These are phyloP conservation scores for Acanthoscelides obtectus DNA, from an alignment of 2,888 invertebrate species.

Conservation along the genomic window DNA sequence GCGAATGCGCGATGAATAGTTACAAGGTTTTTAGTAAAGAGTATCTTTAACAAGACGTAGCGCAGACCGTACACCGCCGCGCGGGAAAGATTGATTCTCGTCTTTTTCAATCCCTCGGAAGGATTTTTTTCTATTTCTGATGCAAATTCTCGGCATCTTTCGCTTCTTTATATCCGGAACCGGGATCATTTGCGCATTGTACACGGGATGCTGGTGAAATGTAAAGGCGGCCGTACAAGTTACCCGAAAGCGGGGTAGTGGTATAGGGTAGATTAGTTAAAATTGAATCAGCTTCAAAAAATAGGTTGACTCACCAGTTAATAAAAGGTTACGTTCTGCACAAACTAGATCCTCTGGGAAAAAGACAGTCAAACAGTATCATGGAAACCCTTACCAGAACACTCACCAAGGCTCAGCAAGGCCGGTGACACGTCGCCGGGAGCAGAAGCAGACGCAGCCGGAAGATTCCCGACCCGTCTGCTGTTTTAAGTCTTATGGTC, in stretches of 20 bases:
- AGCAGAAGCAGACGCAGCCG: no score
- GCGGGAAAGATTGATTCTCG: conserved; percentile 27
- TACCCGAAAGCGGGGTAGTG: background rate
- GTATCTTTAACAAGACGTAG: conserved; percentile 30
- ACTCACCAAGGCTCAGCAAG: no score
- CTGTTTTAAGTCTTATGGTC: no score
- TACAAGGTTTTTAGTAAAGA: conserved; percentile 29
- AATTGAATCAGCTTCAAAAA: no score
- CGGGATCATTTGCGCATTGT: background rate
- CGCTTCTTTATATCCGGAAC: background rate
- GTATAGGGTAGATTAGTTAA: no score
- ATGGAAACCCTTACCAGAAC: no score
- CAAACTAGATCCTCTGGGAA: no score
- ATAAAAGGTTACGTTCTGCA: no score
- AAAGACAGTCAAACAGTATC: no score
- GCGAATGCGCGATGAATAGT: conserved; percentile 33
- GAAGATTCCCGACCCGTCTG: no score
- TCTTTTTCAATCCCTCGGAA: background rate
- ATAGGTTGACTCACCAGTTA: no score
- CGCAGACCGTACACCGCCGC: background rate
- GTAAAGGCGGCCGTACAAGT: background rate
- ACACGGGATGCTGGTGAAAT: background rate
- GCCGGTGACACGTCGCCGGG: no score
- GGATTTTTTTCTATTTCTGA: background rate
- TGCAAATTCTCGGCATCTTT: background rate